Evolutionary conservation across 2,888 invertebrate genomes (phyloP).

Genomic region (Ethmia dodecea): DNA sequence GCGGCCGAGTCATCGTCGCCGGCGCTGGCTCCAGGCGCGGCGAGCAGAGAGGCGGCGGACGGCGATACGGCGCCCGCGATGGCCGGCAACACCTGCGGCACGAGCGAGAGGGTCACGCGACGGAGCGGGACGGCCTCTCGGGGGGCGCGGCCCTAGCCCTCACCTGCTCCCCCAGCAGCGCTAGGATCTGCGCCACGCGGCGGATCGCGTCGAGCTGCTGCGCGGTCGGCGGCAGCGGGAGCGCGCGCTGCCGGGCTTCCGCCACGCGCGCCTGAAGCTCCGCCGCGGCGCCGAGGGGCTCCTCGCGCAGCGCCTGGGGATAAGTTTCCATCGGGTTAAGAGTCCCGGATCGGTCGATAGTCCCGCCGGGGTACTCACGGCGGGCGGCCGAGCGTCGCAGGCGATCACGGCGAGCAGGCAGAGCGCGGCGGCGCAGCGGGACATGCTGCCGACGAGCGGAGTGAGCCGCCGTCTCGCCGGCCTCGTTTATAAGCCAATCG

Average conservation of each 20-base stretch:
- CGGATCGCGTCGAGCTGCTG: constrained; percentile 22
- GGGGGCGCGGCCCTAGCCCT: constrained; percentile 7
- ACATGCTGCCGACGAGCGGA: background rate
- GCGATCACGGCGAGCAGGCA: background rate
- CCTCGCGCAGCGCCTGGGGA: constrained; percentile 17
- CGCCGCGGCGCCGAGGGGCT: constrained; percentile 19
- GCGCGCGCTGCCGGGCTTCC: constrained; percentile 13
- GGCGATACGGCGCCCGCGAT: background rate
- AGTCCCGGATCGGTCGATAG: background rate
- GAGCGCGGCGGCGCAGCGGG: background rate
- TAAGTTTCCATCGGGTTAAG: constrained; percentile 8
- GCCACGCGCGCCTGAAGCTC: constrained; percentile 11
- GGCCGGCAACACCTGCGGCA: background rate
- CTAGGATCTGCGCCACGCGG: constrained; percentile 24
- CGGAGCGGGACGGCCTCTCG: background rate
- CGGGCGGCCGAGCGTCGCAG: background rate
- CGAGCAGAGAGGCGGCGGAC: background rate
- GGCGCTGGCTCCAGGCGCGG: background rate
- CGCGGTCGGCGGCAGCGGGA: constrained; percentile 15
- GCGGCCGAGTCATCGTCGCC: background rate
- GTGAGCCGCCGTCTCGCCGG: background rate
- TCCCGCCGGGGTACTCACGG: background rate
- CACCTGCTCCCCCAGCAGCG: constrained; percentile 24
- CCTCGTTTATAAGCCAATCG: background rate
- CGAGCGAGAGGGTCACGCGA: background rate